phyloP scores from a whole-genome alignment of 2,888 invertebrate species.

The Carterocephalus palaemon region DNA sequence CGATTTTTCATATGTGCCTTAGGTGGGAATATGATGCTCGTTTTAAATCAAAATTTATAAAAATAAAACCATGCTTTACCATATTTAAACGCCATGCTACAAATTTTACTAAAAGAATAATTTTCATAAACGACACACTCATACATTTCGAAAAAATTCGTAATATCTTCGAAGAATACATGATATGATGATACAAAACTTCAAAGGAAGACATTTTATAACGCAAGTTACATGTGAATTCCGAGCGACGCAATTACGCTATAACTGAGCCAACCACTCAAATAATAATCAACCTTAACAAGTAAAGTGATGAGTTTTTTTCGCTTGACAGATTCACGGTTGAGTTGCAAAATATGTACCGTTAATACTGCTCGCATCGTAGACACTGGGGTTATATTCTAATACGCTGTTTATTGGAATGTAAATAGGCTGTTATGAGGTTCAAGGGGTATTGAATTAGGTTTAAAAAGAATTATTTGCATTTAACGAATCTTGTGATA shows the following conservation, averaged over 20 bases:
- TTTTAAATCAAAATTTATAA: too few relatives aligned
- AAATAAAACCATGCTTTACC: slow-evolving; percentile 7
- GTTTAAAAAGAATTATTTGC: too few relatives aligned
- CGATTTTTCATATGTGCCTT: too few relatives aligned
- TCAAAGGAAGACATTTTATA: slow-evolving; percentile 33
- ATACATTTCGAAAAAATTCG: slow-evolving; percentile 15
- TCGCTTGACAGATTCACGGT: neutral
- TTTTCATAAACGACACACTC: neutral
- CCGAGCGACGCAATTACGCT: slow-evolving; percentile 24
- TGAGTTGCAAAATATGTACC: slow-evolving; percentile 2
- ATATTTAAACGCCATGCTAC: too few relatives aligned
- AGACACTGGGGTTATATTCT: slow-evolving; percentile 13
- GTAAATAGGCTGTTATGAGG: slow-evolving; percentile 18
- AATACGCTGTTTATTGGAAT: slow-evolving; percentile 14
- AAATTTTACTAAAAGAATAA: too few relatives aligned
- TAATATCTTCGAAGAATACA: slow-evolving; percentile 13
- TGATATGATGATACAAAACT: slow-evolving; percentile 23
- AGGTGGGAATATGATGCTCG: too few relatives aligned
- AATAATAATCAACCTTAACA: slow-evolving; percentile 12
- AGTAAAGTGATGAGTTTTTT: neutral
- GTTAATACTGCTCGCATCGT: slow-evolving; percentile 11
- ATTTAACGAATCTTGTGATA: too few relatives aligned
- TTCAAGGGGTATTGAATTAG: slow-evolving; percentile 6
- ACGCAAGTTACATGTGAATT: slow-evolving; percentile 27
- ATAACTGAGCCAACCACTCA: neutral